Conservation (phyloP, 1,140 invertebrate genomes). For the Pantala flavescens region DNA sequence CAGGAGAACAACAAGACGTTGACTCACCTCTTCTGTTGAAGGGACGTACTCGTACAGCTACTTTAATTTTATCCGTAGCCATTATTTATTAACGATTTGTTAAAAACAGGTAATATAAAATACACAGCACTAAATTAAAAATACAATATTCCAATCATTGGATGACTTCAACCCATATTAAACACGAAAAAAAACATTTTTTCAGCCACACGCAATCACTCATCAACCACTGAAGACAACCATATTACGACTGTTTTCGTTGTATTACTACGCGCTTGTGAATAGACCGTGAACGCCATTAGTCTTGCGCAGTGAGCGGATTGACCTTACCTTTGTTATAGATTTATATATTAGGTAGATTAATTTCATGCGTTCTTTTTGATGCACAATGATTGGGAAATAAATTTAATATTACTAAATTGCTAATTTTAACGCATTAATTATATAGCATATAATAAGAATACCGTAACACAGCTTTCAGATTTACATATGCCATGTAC, state of each 20-base stretch:
- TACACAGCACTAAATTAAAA: slow-evolving; percentile 7
- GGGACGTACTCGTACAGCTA: slow-evolving; percentile 89
- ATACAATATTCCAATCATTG: background rate
- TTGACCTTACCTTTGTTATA: too few relatives aligned
- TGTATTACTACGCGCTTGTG: background rate
- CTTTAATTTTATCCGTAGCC: slow-evolving; percentile 89
- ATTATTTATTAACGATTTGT: slow-evolving; percentile 33
- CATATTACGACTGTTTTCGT: background rate
- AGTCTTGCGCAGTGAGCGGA: background rate
- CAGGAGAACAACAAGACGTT: slow-evolving; percentile 17
- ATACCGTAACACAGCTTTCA: too few relatives aligned
- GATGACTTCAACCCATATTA: background rate
- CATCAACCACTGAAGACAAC: background rate
- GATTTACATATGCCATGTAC: too few relatives aligned
- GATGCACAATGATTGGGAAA: too few relatives aligned
- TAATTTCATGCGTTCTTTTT: too few relatives aligned
- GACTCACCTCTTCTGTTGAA: slow-evolving; percentile 87
- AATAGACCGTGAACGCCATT: background rate
- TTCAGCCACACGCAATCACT: background rate
- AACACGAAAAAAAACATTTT: background rate
- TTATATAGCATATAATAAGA: too few relatives aligned
- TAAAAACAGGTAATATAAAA: background rate
- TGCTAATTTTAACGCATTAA: too few relatives aligned
- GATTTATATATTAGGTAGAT: too few relatives aligned
- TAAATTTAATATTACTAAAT: too few relatives aligned